Evolutionary conservation across 2,113 vertebrate genomes (phyloP), one percentile per base, ranked within the genome.

Genomic region (Clinocottus analis): DNA sequence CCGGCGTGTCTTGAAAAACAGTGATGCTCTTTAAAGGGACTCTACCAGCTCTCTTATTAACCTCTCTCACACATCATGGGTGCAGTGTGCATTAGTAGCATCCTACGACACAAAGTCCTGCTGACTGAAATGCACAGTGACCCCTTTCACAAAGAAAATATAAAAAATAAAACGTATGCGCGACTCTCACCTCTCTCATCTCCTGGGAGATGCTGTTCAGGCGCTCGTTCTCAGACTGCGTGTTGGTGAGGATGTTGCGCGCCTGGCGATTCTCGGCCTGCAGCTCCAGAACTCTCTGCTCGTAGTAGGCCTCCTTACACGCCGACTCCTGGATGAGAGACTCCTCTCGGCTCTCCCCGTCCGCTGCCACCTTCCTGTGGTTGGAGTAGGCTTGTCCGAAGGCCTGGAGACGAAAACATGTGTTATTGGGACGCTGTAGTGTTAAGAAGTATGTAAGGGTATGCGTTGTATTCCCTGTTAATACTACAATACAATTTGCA

Each of bases 341-440:
- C 91, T 99, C 98, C 80, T 99, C 98, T 11, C 98, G 96, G 90
- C 97, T 99, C 93, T 99, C 98, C 10, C 98, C 98, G 10, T 98
- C 98, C 3, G 97, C 98, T 0, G 98, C 98, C 80, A 99, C 98
- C 89, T 99, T 99, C 92, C 96, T 98, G 90, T 99, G 98, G 93
- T 98, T 98, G 43, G 96, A 97, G 90, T 99, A 95, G 7, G 97
- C 98, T 89, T 99, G 98, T 82, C 98, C 98, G 83, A 98, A 99
- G 17, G 98, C 98, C 98, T 99, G 77, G 63, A 79, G 49, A 88
- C 39, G 33, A 4, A 65, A 67, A 8, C 60, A 31, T 31, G 29
- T 31, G 16, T 33, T 47, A 33, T 53, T 90, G 75, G 82, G 62
- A 70, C 37, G 14, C 12, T 60, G 17, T 14, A 17, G n/a, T 21